Conservation (phyloP, 2,888 invertebrate genomes). For the Atethmia centrago region DNA sequence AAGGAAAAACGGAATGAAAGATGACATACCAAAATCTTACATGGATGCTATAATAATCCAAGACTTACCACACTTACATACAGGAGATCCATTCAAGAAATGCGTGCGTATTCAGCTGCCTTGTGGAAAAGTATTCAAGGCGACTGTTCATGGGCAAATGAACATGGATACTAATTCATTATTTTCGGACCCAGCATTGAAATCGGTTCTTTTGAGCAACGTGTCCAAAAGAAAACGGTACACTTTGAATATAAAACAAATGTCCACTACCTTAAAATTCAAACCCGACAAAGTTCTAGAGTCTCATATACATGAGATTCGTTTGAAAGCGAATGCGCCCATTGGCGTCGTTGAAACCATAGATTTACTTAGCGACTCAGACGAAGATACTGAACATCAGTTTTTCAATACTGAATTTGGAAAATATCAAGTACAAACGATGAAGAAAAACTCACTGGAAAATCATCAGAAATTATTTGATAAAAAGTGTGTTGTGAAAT, state of each 20-base stretch:
- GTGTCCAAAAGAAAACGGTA: conserved; percentile 72
- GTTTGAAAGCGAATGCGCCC: conserved; percentile 30
- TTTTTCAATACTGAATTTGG: conserved; percentile 80
- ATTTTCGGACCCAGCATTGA: conserved; percentile 77
- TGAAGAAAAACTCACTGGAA: conserved; percentile 66
- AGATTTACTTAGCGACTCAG: conserved; percentile 85
- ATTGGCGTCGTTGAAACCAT: conserved; percentile 75
- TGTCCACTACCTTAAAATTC: conserved; percentile 58
- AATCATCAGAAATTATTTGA: conserved; percentile 78
- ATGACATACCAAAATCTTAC: conserved; percentile 59
- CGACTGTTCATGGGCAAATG: conserved; percentile 78
- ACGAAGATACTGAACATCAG: conserved; percentile 69
- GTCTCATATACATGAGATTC: conserved; percentile 69
- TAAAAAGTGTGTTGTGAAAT: conserved; percentile 75
- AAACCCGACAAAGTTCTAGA: conserved; percentile 66
- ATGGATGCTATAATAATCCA: conserved; percentile 73
- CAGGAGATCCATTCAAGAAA: conserved; percentile 71
- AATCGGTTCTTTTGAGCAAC: conserved; percentile 72
- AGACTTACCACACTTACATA: conserved; percentile 67
- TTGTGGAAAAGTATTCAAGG: conserved; percentile 80
- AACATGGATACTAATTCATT: conserved; percentile 75
- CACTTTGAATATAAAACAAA: conserved; percentile 79
- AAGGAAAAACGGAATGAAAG: conserved; percentile 11
- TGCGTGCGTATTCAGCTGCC: conserved; percentile 78
- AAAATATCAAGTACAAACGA: conserved; percentile 69